phyloP scores from a whole-genome alignment of 2,113 vertebrate species.

The Phainopepla nitens region DNA sequence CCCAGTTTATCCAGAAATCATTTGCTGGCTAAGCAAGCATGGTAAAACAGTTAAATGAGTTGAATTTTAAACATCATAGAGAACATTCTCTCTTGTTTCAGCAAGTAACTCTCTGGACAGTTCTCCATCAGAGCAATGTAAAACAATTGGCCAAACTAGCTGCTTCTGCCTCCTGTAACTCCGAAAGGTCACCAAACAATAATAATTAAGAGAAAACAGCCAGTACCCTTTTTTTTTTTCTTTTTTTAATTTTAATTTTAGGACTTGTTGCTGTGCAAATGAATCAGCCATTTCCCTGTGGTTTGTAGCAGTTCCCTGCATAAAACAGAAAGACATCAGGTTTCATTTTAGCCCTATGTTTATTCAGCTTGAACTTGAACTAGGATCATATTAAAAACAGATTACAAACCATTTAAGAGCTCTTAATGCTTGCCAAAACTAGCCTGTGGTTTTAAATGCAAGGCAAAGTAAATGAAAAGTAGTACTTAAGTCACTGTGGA shows the following conservation, averaged over 20 bases:
- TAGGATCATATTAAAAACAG: constrained; percentile 2
- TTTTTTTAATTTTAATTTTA: background rate
- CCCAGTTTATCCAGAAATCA: background rate
- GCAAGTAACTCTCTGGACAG: background rate
- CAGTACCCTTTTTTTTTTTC: background rate
- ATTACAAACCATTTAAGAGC: background rate
- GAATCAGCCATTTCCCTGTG: background rate
- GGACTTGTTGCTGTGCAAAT: background rate
- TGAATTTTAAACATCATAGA: background rate
- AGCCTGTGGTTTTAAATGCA: background rate
- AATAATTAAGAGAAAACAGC: background rate
- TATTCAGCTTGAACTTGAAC: background rate
- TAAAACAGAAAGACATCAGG: background rate
- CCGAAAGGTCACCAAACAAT: background rate
- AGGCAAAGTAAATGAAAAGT: background rate
- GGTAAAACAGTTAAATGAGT: background rate
- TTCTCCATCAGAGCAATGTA: background rate
- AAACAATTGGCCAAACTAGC: background rate
- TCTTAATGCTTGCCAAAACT: constrained; percentile 1
- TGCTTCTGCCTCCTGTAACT: background rate
- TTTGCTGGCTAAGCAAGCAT: background rate
- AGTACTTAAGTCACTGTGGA: background rate
- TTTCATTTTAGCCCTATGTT: constrained; percentile 21
- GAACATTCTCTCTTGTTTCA: background rate
- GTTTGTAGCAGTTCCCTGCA: background rate